Evolutionary conservation across 2,888 invertebrate genomes (phyloP).

Genomic region (Agrochola lychnidis): DNA sequence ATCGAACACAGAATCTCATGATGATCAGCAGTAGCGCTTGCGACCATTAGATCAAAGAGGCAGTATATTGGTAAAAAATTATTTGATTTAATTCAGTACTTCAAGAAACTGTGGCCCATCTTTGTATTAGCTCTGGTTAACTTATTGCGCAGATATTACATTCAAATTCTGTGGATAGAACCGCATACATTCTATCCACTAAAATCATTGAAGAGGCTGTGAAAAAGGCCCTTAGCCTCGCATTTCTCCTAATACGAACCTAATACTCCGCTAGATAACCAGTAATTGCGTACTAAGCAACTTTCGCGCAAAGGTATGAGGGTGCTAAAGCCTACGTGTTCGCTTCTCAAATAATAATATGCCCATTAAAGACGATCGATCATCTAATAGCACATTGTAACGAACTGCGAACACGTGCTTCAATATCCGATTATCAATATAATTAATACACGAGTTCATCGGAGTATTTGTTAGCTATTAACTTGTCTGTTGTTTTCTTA

Average conservation of each 20-base stretch:
- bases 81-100: background rate
- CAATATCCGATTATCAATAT: constrained; percentile 59
- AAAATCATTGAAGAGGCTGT: background rate
- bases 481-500: constrained; percentile 18
- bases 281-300: constrained; percentile 26
- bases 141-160: background rate
- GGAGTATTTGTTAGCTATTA: constrained; percentile 9
- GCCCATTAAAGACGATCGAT: constrained; percentile 62
- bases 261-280: background rate
- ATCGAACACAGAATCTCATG: background rate
- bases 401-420: constrained; percentile 64
- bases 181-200: background rate
- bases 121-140: background rate
- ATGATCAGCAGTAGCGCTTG: no score
- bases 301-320: background rate
- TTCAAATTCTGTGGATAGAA: no score
- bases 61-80: background rate
- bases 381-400: constrained; percentile 58
- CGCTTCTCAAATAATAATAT: constrained; percentile 37
- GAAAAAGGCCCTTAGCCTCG: background rate
- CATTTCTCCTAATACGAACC: background rate
- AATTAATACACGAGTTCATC: constrained; percentile 46
- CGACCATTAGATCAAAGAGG: no score
- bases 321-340: constrained; percentile 24
- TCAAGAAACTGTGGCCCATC: background rate